Base-by-base conservation (phyloP, 2,113 vertebrate genomes). In the Cettia cetti region DNA sequence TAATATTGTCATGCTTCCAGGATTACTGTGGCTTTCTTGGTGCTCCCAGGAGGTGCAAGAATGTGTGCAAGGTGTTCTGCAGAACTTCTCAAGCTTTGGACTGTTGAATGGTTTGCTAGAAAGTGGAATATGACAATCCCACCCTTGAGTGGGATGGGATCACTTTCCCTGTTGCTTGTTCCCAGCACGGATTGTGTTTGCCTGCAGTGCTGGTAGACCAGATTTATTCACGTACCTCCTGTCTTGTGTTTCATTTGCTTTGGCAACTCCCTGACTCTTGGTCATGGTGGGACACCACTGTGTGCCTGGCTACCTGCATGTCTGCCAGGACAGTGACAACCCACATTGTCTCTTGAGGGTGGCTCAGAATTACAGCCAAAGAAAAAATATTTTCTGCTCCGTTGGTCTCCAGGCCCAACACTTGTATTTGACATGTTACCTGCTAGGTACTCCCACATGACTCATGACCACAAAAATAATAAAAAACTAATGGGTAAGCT, bases 261-360 rank as follows among this genome's bases (percentile, higher is more conserved):
- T 74, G 60, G 12, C 39, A 83, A 15, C 17, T 74, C 24, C 50
- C 28, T 72, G 53, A 57, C 15, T 70, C 69, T 45, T 76, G 30
- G 15, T 40, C 11, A 3, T 15, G 27, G 4, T 63, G 64, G 39
- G 52, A 61, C 28, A 56, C 20, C 7, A 5, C 20, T 49, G 44
- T 1, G 1, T 77, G 27, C 42, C 64, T 3, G 1, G 37, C 33
- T 1, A 1, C 31, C 3, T 11, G 37, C 28, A 27, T 47, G 47
- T 26, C 52, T 66, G 23, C 35, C 33, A 72, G 0, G 0, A 49
- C 10, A 21, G n/a, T 68, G 56, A 71, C 37, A 82, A 61, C 21
- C 10, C 5, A 1, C 44, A 13, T 71, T 71, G 11, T 57, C 24
- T 82, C 63, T 57, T 3, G 2, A 82, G 49, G 30, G n/a, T 72